Evolutionary conservation across 2,888 invertebrate species (phyloP).

Genomic region (Megaustenia siamemsis): DNA sequence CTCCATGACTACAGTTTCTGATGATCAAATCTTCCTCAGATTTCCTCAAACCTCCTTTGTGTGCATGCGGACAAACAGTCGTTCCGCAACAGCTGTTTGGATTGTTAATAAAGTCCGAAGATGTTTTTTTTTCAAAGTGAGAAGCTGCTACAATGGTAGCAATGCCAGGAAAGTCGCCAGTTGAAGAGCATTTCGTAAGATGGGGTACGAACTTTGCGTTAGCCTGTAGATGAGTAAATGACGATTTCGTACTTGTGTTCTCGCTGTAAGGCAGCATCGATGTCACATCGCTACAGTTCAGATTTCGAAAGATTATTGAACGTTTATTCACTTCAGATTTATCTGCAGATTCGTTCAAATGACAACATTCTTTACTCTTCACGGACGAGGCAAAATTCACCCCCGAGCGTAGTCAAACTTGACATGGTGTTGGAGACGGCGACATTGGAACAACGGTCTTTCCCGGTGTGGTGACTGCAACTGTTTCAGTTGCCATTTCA

Average conservation of each 20-base stretch:
- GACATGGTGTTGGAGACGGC: slow-evolving; percentile 33
- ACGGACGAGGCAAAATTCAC: slow-evolving; percentile 28
- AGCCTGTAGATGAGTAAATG: background rate
- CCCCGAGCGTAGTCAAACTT: slow-evolving; percentile 55
- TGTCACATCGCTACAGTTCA: background rate
- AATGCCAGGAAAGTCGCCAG: background rate
- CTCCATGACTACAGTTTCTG: background rate
- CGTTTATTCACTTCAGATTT: background rate
- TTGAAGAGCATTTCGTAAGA: too few species aligned
- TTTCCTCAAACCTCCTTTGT: background rate
- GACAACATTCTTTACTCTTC: background rate
- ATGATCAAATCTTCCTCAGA: slow-evolving; percentile 45
- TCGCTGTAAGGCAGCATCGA: background rate
- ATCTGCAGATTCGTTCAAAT: background rate
- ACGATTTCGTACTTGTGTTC: background rate
- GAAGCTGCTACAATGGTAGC: background rate
- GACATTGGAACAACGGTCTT: slow-evolving; percentile 15
- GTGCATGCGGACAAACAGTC: background rate
- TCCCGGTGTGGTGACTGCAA: slow-evolving; percentile 57
- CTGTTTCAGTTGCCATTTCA: slow-evolving; percentile 58
- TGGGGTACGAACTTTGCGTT: background rate
- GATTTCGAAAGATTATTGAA: background rate
- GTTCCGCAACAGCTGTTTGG: background rate
- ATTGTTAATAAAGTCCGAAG: background rate
- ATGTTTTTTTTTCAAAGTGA: background rate